A percentile compares a stretch with the other conserved stretches of the same genome.
phyloP scores from a whole-genome alignment of 1,140 invertebrate species.

The Adoxophyes honmai region DNA sequence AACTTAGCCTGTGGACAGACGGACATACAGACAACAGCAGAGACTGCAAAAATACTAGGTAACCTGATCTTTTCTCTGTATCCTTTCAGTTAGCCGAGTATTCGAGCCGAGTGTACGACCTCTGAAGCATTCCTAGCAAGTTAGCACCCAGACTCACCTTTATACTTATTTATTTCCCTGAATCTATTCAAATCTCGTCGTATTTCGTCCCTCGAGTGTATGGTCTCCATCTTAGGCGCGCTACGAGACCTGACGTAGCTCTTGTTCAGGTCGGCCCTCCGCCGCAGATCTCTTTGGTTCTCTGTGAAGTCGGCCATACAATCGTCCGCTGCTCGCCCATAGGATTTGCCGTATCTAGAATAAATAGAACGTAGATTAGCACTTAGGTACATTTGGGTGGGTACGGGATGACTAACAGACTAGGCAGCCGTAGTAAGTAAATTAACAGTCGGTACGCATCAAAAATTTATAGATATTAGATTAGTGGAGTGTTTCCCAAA shows the following conservation, averaged over 20 bases:
- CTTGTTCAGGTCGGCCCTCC: constrained; percentile 74
- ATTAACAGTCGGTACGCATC: too few species aligned
- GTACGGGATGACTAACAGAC: too few species aligned
- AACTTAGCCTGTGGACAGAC: too few species aligned
- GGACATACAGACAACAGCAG: too few species aligned
- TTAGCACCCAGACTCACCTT: constrained; percentile 52
- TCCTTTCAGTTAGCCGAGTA: too few species aligned
- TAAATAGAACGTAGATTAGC: too few species aligned
- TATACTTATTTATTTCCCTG: constrained; percentile 74
- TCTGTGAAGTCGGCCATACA: constrained; percentile 81
- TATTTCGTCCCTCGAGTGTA: constrained; percentile 76
- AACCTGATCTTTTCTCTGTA: too few species aligned
- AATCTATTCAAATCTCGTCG: constrained; percentile 67
- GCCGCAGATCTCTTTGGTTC: constrained; percentile 76
- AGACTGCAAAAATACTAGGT: too few species aligned
- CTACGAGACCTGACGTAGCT: constrained; percentile 70
- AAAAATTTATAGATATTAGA: too few species aligned
- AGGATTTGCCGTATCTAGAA: constrained; percentile 82
- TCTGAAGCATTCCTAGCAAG: constrained; percentile 9
- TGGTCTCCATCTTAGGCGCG: constrained; percentile 76
- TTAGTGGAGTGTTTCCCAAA: too few species aligned
- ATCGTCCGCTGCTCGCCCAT: constrained; percentile 82
- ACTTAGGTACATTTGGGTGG: too few species aligned
- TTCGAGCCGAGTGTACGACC: not conserved
- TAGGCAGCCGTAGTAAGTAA: too few species aligned